Evolutionary conservation across 1,140 invertebrate species (phyloP).

Genomic region (Drosophila nasuta): DNA sequence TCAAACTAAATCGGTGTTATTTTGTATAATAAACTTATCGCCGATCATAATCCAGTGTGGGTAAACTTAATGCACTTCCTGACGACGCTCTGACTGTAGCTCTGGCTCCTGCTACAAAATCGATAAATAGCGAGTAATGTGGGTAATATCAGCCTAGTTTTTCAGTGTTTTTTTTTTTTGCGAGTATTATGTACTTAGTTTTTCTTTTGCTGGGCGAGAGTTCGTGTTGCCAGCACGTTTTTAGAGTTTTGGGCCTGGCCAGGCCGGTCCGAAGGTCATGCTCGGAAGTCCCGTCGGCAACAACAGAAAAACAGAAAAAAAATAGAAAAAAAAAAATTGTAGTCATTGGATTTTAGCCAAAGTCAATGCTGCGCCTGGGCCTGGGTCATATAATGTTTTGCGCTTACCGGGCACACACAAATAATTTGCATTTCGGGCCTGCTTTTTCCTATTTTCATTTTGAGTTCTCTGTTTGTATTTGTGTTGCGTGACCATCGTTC

Average conservation of each 20-base stretch:
- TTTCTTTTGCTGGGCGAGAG: not conserved
- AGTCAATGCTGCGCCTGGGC: conserved; percentile 47
- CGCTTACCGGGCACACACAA: conserved; percentile 27
- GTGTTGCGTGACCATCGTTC: conserved; percentile 44
- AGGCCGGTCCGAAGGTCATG: conserved; percentile 49
- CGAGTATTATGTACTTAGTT: conserved; percentile 16
- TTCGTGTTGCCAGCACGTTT: conserved; percentile 26
- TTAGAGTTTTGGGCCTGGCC: conserved; percentile 14
- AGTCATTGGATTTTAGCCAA: conserved; percentile 48
- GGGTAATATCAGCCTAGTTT: conserved; percentile 5
- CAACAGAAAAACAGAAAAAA: not conserved
- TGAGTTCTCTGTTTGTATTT: not conserved
- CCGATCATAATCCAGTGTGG: conserved; percentile 32
- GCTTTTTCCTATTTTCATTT: not conserved
- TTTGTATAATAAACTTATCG: conserved; percentile 42
- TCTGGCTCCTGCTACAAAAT: conserved; percentile 19
- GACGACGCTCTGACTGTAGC: not conserved
- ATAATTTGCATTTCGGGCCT: conserved; percentile 48
- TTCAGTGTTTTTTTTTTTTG: conserved; percentile 8
- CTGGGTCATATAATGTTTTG: conserved; percentile 39
- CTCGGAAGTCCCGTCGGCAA: conserved; percentile 17
- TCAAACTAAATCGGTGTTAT: conserved; percentile 8
- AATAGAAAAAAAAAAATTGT: not conserved
- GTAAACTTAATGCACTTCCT: conserved; percentile 41
- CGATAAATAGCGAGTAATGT: conserved; percentile 36